Evolutionary conservation across 2,888 invertebrate species (phyloP).

Genomic region (Drosophila ustulata): DNA sequence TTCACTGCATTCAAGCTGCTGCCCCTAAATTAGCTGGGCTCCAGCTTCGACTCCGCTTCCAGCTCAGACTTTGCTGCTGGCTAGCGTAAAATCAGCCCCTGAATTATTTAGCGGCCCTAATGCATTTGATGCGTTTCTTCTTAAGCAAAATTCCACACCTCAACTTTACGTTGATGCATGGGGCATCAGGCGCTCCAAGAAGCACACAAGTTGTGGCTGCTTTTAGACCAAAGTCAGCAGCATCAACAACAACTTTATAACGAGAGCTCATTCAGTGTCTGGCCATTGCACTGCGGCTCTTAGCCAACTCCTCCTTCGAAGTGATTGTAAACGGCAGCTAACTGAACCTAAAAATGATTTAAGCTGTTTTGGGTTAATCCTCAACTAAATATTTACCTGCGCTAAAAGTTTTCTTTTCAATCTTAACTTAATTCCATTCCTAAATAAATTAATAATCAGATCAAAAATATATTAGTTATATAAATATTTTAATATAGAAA

Average conservation of each 20-base stretch:
- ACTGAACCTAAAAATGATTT: neutral
- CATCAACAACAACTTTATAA: slow-evolving; percentile 3
- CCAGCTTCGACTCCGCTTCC: neutral
- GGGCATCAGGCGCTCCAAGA: slow-evolving; percentile 27
- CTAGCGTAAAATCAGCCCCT: slow-evolving; percentile 45
- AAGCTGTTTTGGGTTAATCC: neutral
- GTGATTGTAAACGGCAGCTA: neutral
- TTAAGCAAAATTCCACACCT: slow-evolving; percentile 44
- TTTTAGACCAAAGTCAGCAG: slow-evolving; percentile 47
- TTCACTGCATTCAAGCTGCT: slow-evolving; percentile 21
- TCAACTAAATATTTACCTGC: neutral
- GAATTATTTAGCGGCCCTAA: slow-evolving; percentile 73
- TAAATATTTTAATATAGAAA: too few species aligned
- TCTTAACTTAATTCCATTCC: too few species aligned
- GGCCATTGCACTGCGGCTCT: slow-evolving; percentile 12
- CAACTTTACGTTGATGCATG: slow-evolving; percentile 54
- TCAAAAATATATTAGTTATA: too few species aligned
- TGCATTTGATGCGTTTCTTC: slow-evolving; percentile 76
- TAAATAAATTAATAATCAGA: too few species aligned
- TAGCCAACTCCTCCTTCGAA: neutral
- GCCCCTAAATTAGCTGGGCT: slow-evolving; percentile 58
- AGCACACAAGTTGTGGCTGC: slow-evolving; percentile 57
- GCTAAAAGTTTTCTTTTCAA: too few species aligned
- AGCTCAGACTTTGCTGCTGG: neutral
- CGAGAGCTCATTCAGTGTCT: neutral